Evolutionary conservation across 2,113 vertebrate genomes (phyloP), one percentile per base, ranked within the genome.

Genomic region (Alligator sinensis): DNA sequence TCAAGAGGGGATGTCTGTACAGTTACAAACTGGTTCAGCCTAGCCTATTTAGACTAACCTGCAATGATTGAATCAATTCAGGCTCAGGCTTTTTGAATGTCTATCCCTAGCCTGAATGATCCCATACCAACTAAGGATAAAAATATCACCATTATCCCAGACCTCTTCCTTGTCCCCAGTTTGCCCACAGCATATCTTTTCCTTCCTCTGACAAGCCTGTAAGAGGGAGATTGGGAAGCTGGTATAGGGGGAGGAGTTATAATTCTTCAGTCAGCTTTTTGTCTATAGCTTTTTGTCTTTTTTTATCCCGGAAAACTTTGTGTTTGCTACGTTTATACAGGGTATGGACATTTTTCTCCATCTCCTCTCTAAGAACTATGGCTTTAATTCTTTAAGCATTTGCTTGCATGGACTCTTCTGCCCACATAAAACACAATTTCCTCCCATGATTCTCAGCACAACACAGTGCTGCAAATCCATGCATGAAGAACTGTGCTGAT

Each of bases 191-290:
- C 21, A 24, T 47, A 68, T 2, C 13, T 70, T 59, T 27, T 79
- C 7, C 76, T 72, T 18, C 16, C 34, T 30, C 47, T n/a, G 6
- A 91, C 2, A 77, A 5, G 61, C 58, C 38, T 58, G 30, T 75
- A 38, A 64, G 66, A 82, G 14, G 12, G 0, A 78, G 34, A 72
- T 30, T 4, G 21, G 70, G 6, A 19, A 80, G 10, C 28, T 27
- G 14, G 4, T 68, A 21, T 59, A 60, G 76, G 1, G 22, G 0
- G 0, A n/a, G n/a, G 21, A 4, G 34, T 47, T 72, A 47, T 72
- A 12, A 14, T 72, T 19, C 34, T 22, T 24, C 34, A 24, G 21
- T 19, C 21, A 72, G 6, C 34, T 47, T 24, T 30, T 22, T 72
- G 21, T 21, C 11, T 13, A 34, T 72, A 21, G 9, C 12, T 47